Evolutionary conservation across 2,888 invertebrate genomes (phyloP).

Genomic region (Ferrisia virgata): DNA sequence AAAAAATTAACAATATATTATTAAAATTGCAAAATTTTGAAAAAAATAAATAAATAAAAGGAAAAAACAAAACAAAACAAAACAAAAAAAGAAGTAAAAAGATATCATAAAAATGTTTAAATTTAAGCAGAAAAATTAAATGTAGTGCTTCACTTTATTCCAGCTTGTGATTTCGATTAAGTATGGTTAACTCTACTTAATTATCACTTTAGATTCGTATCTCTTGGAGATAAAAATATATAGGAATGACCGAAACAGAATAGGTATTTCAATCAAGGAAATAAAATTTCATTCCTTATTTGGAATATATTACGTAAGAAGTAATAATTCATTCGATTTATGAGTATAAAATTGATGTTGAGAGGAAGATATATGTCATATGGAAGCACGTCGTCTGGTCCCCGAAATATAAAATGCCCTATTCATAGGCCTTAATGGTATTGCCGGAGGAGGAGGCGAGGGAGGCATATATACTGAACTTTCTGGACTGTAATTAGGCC

Average conservation of each 20-base stretch:
- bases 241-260: slow-evolving; percentile 6
- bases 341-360: slow-evolving; percentile 21
- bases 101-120: slow-evolving; percentile 15
- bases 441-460: slow-evolving; percentile 39
- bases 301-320: not conserved
- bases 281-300: slow-evolving; percentile 3
- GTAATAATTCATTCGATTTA: slow-evolving; percentile 34
- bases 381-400: slow-evolving; percentile 44
- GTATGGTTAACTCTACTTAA: slow-evolving; percentile 6
- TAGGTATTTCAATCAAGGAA: not conserved
- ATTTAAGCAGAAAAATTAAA: slow-evolving; percentile 20
- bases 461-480: slow-evolving; percentile 38
- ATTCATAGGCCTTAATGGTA: slow-evolving; percentile 36
- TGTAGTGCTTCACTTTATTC: slow-evolving; percentile 7
- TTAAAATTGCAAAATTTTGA: slow-evolving; percentile 26
- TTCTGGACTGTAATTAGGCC: slow-evolving; percentile 21
- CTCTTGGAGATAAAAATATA: slow-evolving; percentile 22
- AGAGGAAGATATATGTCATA: slow-evolving; percentile 44
- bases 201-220: slow-evolving; percentile 22
- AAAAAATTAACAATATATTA: slow-evolving; percentile 24
- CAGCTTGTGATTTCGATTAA: slow-evolving; percentile 6
- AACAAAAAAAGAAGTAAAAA: not conserved
- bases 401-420: slow-evolving; percentile 19
- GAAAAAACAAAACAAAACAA: not conserved
- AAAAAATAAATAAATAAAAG: not conserved